These are phyloP conservation scores for Lophura nycthemera DNA, from an alignment of 2,113 vertebrate species.

Conservation along the genomic window DNA sequence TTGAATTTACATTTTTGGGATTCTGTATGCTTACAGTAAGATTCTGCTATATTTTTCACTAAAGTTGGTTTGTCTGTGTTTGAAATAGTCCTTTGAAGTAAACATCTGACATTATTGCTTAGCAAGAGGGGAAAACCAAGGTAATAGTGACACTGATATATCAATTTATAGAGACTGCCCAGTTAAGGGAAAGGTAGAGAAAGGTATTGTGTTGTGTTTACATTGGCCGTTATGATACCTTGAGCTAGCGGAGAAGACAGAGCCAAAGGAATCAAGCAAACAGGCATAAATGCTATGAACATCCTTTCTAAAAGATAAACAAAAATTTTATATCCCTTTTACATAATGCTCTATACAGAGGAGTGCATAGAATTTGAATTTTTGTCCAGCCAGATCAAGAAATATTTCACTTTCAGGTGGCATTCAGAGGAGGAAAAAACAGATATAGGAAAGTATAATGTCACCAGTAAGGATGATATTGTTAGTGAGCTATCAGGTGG, in stretches of 20 bases:
- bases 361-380: neutral
- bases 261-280: neutral
- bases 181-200: neutral
- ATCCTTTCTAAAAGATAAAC: neutral
- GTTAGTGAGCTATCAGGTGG: neutral
- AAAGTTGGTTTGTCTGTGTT: neutral
- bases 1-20: neutral
- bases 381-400: neutral
- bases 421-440: neutral
- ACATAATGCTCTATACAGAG: neutral
- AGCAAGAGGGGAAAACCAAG: neutral
- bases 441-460: neutral
- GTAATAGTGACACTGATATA: neutral
- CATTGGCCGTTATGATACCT: neutral
- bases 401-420: neutral
- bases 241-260: neutral
- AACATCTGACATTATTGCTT: neutral
- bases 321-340: neutral
- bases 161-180: neutral
- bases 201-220: neutral
- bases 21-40: neutral
- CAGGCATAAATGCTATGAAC: neutral
- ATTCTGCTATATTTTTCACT: neutral
- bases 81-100: neutral
- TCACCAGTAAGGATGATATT: neutral